A percentile compares a stretch with the other conserved stretches of the same genome.
Evolutionary conservation across 92 coral and sea anemone genomes (phyloP).

Genomic region (Phymanthus crucifer): DNA sequence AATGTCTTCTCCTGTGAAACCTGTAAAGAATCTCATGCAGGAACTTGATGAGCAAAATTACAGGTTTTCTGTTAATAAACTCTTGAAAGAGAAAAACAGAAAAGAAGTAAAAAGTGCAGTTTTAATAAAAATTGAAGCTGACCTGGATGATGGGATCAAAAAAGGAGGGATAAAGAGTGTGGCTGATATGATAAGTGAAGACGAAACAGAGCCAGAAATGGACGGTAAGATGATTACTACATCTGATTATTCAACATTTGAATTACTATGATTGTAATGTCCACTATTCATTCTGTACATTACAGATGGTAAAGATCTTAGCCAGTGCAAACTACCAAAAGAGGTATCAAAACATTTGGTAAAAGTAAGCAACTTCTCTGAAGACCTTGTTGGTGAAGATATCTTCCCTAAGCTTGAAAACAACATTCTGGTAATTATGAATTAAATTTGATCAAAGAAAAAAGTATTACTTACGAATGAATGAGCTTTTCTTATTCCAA

Average conservation of each 20-base stretch:
- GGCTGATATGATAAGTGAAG: conserved; percentile 53
- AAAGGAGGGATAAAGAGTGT: conserved; percentile 64
- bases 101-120: conserved; percentile 50
- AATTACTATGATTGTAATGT: background rate
- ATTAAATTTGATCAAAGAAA: too few species aligned
- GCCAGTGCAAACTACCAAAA: conserved; percentile 67
- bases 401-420: conserved; percentile 66
- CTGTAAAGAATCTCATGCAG: conserved; percentile 16
- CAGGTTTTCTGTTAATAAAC: conserved; percentile 66
- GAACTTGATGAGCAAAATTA: conserved; percentile 29
- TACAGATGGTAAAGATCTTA: conserved; percentile 81
- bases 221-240: conserved; percentile 48
- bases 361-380: conserved; percentile 75
- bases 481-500: background rate
- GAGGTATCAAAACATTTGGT: conserved; percentile 70
- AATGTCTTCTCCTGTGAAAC: conserved; percentile 35
- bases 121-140: conserved; percentile 68
- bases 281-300: background rate
- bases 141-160: conserved; percentile 66
- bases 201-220: conserved; percentile 57
- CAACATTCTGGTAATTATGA: conserved; percentile 45
- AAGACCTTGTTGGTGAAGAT: conserved; percentile 78
- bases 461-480: too few species aligned
- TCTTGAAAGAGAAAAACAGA: conserved; percentile 68
- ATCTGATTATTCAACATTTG: background rate